Conservation (phyloP, 1,140 invertebrate species). For the Mycetomoellerius zeteki region DNA sequence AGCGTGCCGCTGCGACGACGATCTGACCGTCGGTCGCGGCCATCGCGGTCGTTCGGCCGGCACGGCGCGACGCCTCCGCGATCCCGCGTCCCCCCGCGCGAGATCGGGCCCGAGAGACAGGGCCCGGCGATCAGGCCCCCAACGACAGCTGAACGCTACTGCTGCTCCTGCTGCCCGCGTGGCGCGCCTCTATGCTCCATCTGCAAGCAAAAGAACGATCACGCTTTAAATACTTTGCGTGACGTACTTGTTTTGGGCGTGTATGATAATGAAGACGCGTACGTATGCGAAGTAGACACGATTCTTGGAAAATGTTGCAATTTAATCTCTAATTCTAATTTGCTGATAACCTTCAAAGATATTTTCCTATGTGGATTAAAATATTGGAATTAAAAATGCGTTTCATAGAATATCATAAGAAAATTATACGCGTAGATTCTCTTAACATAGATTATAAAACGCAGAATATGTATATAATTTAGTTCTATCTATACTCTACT, state of each 20-base stretch:
- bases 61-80: conserved; percentile 51
- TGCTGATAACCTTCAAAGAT: not conserved
- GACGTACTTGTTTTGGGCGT: not conserved
- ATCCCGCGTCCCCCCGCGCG: conserved; percentile 49
- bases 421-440: not conserved
- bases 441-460: not conserved
- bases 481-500: not conserved
- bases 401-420: not conserved
- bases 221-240: conserved; percentile 21
- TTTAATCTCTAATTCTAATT: conserved; percentile 24
- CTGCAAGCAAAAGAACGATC: conserved; percentile 57
- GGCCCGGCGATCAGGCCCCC: conserved; percentile 53
- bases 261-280: conserved; percentile 15
- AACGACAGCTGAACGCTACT: conserved; percentile 61
- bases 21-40: conserved; percentile 95
- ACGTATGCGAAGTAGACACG: not conserved
- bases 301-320: not conserved
- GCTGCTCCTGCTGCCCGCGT: conserved; percentile 70
- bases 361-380: not conserved
- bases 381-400: not conserved
- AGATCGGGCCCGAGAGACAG: conserved; percentile 43
- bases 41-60: conserved; percentile 86
- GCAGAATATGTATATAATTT: conserved; percentile 28
- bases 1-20: conserved; percentile 93
- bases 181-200: conserved; percentile 74